Conservation (phyloP, 2,797 vertebrate species). For the Xiphophorus birchmanni region DNA sequence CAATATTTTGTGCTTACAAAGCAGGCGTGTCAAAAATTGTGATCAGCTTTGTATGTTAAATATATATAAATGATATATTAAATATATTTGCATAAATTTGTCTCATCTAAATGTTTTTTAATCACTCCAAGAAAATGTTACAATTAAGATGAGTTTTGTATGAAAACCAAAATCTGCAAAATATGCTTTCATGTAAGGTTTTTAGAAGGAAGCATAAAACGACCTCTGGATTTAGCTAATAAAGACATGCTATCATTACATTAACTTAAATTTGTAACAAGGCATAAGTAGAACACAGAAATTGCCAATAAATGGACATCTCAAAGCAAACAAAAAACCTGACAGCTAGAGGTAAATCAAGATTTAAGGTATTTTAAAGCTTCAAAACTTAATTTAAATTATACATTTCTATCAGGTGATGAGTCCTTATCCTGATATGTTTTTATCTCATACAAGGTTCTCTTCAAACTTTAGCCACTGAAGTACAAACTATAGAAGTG, state of each 20-base stretch:
- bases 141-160: background rate
- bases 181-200: background rate
- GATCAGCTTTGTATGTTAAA: conserved; percentile 16
- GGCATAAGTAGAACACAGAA: background rate
- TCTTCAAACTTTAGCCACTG: background rate
- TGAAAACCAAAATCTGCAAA: background rate
- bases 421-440: background rate
- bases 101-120: background rate
- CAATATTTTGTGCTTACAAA: conserved; percentile 17
- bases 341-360: background rate
- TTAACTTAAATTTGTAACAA: background rate
- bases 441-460: background rate
- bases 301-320: background rate
- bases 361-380: background rate
- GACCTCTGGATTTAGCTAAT: background rate
- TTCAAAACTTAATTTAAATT: background rate
- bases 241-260: background rate
- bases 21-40: background rate
- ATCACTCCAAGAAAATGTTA: background rate
- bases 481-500: background rate
- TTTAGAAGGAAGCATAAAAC: background rate
- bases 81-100: conserved; percentile 7
- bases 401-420: background rate
- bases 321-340: background rate
- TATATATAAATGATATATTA: conserved; percentile 7